A percentile compares a stretch with the other conserved stretches of the same genome.
phyloP scores from a whole-genome alignment of 2,113 vertebrate genomes.

The Corythaeola cristata region DNA sequence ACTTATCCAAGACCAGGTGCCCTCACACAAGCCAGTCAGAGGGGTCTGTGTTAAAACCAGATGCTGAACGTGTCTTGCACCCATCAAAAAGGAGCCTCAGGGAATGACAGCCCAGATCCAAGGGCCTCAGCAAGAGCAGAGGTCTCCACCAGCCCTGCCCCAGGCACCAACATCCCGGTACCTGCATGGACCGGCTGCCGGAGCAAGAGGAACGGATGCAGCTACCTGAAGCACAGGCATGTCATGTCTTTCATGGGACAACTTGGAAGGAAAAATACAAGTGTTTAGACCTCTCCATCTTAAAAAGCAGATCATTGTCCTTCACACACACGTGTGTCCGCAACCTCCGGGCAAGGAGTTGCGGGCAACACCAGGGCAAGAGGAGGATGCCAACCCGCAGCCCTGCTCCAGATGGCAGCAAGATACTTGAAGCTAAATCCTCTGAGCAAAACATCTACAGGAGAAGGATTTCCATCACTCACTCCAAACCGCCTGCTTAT shows the following conservation, averaged over 20 bases:
- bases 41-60: neutral
- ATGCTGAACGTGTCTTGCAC: neutral
- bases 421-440: neutral
- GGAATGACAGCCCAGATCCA: neutral
- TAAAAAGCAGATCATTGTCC: neutral
- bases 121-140: neutral
- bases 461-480: conserved; percentile 7
- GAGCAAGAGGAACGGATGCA: accelerated
- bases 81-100: neutral
- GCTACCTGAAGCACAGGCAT: accelerated
- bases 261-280: neutral
- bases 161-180: neutral
- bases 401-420: neutral
- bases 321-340: accelerated
- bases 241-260: neutral
- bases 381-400: neutral
- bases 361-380: neutral
- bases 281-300: neutral
- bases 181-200: neutral
- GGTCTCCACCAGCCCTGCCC: accelerated
- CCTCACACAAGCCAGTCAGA: neutral
- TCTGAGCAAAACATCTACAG: neutral
- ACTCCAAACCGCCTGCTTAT: neutral
- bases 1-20: neutral
- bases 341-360: neutral